phyloP scores from a whole-genome alignment of 1,140 invertebrate genomes.

The Littorina saxatilis region DNA sequence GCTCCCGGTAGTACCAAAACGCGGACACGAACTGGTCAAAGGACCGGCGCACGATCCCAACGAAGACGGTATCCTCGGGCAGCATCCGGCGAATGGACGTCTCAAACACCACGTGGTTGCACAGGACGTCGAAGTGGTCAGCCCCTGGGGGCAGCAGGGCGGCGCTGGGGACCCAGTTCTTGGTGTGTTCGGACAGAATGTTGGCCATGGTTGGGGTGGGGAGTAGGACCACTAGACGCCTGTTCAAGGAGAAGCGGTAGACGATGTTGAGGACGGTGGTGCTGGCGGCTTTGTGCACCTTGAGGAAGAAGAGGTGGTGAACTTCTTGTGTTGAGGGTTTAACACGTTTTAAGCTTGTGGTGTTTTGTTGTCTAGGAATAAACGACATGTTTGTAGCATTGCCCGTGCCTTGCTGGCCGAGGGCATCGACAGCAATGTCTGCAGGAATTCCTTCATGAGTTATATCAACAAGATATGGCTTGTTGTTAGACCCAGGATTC shows the following conservation, averaged over 20 bases:
- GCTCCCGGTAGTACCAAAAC: constrained; percentile 48
- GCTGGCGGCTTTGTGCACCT: constrained; percentile 67
- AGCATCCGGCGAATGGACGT: constrained; percentile 35
- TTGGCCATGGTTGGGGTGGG: constrained; percentile 44
- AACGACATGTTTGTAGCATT: not conserved
- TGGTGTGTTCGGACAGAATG: constrained; percentile 44
- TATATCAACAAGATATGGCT: too few species aligned
- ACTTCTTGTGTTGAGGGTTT: not conserved
- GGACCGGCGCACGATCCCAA: constrained; percentile 61
- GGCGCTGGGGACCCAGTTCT: constrained; percentile 31
- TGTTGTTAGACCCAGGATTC: too few species aligned
- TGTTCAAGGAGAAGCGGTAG: constrained; percentile 52
- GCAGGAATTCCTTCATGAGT: too few species aligned
- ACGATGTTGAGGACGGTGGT: constrained; percentile 62
- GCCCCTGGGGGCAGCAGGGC: constrained; percentile 18
- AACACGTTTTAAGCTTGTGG: not conserved
- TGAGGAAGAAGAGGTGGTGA: constrained; percentile 53
- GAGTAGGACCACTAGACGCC: constrained; percentile 55
- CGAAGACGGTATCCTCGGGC: constrained; percentile 56
- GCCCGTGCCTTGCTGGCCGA: too few species aligned
- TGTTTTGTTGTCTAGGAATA: not conserved
- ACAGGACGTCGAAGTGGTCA: constrained; percentile 58
- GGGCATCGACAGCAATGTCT: too few species aligned
- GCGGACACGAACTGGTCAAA: constrained; percentile 60
- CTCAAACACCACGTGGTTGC: constrained; percentile 62